Conservation (phyloP, 2,888 invertebrate species). For the Phengaris alcon region DNA sequence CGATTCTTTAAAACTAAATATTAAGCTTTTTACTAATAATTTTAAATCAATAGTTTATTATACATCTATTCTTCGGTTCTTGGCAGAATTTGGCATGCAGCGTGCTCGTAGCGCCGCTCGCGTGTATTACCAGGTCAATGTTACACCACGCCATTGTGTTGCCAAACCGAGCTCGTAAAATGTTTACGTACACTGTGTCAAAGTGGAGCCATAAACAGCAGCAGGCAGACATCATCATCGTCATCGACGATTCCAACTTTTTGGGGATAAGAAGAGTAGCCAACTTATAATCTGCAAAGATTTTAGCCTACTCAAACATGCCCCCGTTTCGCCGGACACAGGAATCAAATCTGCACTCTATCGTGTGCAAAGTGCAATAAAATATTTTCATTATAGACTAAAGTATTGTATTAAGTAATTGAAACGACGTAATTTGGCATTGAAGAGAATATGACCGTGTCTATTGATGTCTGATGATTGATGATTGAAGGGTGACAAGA, state of each 20-base stretch:
- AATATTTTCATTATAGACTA: neutral
- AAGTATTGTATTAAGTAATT: neutral
- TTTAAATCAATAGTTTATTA: neutral
- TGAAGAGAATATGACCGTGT: neutral
- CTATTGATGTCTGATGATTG: neutral
- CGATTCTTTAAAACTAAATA: neutral
- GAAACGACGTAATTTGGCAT: neutral
- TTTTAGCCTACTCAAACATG: too few species aligned
- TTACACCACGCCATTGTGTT: slow-evolving; percentile 19
- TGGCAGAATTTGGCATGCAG: slow-evolving; percentile 7
- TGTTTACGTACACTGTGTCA: neutral
- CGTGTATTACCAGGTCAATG: slow-evolving; percentile 22
- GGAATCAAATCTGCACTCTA: neutral
- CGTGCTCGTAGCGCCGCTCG: neutral
- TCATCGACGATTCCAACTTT: neutral
- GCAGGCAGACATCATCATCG: neutral
- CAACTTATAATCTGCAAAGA: too few species aligned
- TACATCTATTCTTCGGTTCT: neutral
- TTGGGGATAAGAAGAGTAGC: too few species aligned
- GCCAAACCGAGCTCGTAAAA: slow-evolving; percentile 25
- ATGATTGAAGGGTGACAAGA: neutral
- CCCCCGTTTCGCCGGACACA: too few species aligned
- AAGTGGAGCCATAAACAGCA: neutral
- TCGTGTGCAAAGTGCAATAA: neutral
- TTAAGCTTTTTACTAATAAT: too few species aligned